phyloP scores from a whole-genome alignment of 1,140 invertebrate genomes.

The Rhizoglyphus robini region DNA sequence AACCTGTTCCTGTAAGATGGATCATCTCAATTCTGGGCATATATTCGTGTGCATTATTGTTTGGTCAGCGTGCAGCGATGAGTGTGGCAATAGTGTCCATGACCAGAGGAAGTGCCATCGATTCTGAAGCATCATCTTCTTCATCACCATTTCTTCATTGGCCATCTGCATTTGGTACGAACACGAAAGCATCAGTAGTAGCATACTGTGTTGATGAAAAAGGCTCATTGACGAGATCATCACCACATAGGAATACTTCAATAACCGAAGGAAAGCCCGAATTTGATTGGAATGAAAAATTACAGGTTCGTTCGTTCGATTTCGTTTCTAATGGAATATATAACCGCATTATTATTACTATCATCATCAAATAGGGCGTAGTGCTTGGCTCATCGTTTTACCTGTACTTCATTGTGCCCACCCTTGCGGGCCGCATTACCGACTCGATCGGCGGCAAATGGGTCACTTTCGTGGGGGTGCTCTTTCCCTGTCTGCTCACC shows the following conservation, averaged over 20 bases:
- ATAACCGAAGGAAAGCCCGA: not conserved
- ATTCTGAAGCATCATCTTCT: not conserved
- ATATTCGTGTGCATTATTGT: constrained; percentile 78
- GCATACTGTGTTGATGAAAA: not conserved
- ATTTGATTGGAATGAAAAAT: constrained; percentile 13
- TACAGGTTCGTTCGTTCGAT: constrained; percentile 1
- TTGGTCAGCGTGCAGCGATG: constrained; percentile 87
- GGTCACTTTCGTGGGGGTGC: constrained; percentile 64
- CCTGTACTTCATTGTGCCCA: constrained; percentile 64
- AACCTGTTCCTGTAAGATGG: not conserved
- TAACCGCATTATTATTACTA: too few relatives aligned
- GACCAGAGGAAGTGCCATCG: constrained; percentile 30
- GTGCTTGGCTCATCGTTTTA: constrained; percentile 69
- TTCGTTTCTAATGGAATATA: too few relatives aligned
- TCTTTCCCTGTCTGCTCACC: constrained; percentile 64
- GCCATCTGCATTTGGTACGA: not conserved
- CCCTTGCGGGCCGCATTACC: constrained; percentile 60
- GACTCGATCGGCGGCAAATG: constrained; percentile 64
- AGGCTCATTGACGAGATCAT: not conserved
- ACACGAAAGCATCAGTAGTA: not conserved
- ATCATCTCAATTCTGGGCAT: constrained; percentile 77
- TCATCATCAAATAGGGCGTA: too few relatives aligned
- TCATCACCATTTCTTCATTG: not conserved
- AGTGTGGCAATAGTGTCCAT: constrained; percentile 92
- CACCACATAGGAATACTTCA: not conserved